Evolutionary conservation across 2,888 invertebrate species (phyloP).

Genomic region (Drosophila barbarae): DNA sequence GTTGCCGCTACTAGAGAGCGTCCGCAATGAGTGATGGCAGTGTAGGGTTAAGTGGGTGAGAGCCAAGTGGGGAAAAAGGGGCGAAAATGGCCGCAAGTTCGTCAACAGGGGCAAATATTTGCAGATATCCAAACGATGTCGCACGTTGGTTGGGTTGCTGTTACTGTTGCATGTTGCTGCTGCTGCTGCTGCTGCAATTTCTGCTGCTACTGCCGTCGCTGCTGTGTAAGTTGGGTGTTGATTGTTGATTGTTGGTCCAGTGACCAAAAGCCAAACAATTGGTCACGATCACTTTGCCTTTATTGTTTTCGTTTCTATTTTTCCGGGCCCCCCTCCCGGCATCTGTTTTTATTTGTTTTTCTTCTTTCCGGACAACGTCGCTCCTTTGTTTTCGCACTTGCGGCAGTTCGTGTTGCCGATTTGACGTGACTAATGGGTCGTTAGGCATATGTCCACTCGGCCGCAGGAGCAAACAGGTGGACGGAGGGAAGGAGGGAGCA

Average conservation of each 20-base stretch:
- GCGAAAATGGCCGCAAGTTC: conserved; percentile 51
- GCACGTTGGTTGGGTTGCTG: conserved; percentile 27
- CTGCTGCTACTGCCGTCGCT: conserved; percentile 18
- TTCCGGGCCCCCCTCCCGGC: conserved; percentile 1
- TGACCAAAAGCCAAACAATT: conserved; percentile 59
- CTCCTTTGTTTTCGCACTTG: conserved; percentile 39
- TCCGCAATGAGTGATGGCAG: conserved; percentile 35
- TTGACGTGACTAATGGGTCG: conserved; percentile 70
- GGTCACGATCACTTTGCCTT: conserved; percentile 70
- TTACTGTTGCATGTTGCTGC: conserved; percentile 26
- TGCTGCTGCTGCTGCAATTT: conserved; percentile 11
- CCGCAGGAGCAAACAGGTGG: conserved; percentile 12
- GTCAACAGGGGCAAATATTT: conserved; percentile 69
- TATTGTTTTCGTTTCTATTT: conserved; percentile 53
- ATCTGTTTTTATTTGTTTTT: conserved; percentile 22
- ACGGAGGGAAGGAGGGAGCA: not conserved
- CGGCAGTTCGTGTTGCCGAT: conserved; percentile 55
- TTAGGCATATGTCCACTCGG: conserved; percentile 53
- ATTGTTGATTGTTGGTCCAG: conserved; percentile 29
- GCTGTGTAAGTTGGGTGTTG: conserved; percentile 25
- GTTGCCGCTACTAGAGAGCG: conserved; percentile 38
- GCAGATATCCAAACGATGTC: conserved; percentile 51
- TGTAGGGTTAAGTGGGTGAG: conserved; percentile 30
- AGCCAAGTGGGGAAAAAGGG: conserved; percentile 3
- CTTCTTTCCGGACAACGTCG: conserved; percentile 14